A percentile compares a stretch with the other conserved stretches of the same genome.
Evolutionary conservation across 2,113 vertebrate species (phyloP).

Genomic region (Spilogale gracilis): DNA sequence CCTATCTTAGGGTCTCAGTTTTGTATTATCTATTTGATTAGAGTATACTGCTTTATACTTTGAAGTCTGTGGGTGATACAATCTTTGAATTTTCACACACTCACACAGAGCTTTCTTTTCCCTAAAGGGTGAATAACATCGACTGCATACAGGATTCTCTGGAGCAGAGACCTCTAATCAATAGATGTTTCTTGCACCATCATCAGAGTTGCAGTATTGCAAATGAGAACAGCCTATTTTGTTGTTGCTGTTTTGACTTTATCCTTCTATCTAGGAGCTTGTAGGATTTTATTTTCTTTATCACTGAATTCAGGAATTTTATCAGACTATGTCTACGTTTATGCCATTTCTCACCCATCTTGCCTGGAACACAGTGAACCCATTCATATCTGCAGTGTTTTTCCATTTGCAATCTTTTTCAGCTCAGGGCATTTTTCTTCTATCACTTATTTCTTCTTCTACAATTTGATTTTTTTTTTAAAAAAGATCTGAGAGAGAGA

Average conservation of each 20-base stretch:
- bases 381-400: constrained; percentile 10
- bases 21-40: background rate
- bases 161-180: background rate
- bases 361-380: background rate
- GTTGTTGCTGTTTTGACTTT: background rate
- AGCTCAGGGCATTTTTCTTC: background rate
- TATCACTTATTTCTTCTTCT: background rate
- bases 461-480: background rate
- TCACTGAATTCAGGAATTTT: background rate
- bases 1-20: background rate
- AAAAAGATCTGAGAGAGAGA: background rate
- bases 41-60: background rate
- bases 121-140: background rate
- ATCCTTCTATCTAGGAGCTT: background rate
- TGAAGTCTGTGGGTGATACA: background rate
- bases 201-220: background rate
- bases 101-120: background rate
- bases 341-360: background rate
- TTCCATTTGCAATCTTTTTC: background rate
- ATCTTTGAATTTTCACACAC: background rate
- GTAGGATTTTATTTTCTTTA: background rate
- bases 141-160: background rate
- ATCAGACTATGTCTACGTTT: background rate
- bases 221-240: background rate
- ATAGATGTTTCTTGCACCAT: background rate